Evolutionary conservation across 2,797 vertebrate species (phyloP).

Genomic region (Emys orbicularis): DNA sequence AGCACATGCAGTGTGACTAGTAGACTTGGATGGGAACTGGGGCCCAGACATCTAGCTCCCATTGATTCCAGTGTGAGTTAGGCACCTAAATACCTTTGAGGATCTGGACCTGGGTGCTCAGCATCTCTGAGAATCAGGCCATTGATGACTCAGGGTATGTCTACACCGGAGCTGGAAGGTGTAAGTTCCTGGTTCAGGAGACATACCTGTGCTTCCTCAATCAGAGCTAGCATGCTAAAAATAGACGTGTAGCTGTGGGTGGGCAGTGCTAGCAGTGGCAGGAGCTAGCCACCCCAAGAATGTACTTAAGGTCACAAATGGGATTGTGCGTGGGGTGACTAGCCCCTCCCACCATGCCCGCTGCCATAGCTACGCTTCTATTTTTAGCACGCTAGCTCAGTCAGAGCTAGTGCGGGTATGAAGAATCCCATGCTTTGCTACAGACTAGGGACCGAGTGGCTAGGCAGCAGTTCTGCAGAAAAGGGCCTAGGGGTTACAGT

Average conservation of each 20-base stretch:
- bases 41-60: background rate
- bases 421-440: no score
- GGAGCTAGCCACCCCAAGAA: background rate
- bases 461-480: no score
- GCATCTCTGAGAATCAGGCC: background rate
- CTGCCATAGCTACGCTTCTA: background rate
- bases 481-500: no score
- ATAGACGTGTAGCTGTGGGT: background rate
- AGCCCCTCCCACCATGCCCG: background rate
- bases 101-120: background rate
- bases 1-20: background rate
- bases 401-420: background rate
- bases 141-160: rapidly evolving
- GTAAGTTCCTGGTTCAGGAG: background rate
- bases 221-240: background rate
- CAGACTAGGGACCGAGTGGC: no score
- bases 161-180: background rate
- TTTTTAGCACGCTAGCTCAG: background rate
- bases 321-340: background rate
- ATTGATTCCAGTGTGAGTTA: background rate
- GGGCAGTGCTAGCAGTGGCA: background rate
- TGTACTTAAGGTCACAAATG: background rate
- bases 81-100: background rate
- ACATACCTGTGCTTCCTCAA: no score
- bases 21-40: rapidly evolving